Evolutionary conservation across 2,797 vertebrate genomes (phyloP).

Genomic region (Lithobates pipiens): DNA sequence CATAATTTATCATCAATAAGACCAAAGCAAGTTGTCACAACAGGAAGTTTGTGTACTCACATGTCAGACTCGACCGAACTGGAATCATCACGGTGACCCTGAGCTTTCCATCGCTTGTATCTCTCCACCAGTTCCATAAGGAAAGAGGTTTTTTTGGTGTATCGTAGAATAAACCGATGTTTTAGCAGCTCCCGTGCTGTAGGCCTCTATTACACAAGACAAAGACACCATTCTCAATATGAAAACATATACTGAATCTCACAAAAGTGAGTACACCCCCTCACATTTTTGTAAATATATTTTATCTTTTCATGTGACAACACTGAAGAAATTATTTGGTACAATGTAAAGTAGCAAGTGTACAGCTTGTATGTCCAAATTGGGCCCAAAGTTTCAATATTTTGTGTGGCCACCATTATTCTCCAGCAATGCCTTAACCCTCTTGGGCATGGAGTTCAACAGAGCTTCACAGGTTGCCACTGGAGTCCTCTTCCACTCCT

Average conservation of each 20-base stretch:
- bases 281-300: no score
- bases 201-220: constrained; percentile 75
- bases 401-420: no score
- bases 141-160: constrained; percentile 89
- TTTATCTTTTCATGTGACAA: no score
- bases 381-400: no score
- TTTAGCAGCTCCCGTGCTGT: constrained; percentile 87
- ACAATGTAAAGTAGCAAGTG: no score
- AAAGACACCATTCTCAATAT: neutral
- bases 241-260: neutral
- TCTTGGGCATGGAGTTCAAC: no score
- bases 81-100: constrained; percentile 94
- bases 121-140: constrained; percentile 90
- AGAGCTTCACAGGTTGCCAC: no score
- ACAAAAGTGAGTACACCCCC: no score
- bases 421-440: no score
- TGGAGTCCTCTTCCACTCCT: no score
- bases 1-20: neutral
- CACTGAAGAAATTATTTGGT: no score
- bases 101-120: constrained; percentile 95
- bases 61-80: constrained; percentile 96
- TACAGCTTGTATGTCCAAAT: no score
- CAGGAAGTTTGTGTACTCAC: constrained; percentile 71
- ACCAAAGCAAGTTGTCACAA: neutral
- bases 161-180: constrained; percentile 88